Percentiles rank a stretch among this genome's conserved stretches.
Conservation (phyloP, 2,888 invertebrate genomes). For the Glaucopsyche alexis region DNA sequence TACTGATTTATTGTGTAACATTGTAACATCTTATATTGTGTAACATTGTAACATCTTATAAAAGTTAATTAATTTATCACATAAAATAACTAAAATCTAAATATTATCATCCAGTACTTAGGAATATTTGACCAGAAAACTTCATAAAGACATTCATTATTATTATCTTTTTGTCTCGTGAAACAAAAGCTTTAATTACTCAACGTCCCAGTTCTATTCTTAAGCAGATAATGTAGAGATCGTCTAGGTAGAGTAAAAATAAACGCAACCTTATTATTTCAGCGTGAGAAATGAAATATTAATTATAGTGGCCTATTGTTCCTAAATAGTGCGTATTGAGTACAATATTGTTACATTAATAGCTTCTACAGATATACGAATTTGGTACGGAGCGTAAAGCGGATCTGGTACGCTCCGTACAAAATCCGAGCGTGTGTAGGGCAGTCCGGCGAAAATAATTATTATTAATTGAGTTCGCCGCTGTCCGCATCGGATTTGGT, state of each 20-base stretch:
- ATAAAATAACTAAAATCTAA: too few species aligned
- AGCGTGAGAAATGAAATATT: slow-evolving; percentile 13
- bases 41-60: too few species aligned
- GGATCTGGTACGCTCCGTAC: too few species aligned
- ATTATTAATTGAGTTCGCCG: too few species aligned
- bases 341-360: background rate
- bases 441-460: too few species aligned
- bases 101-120: background rate
- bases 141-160: slow-evolving; percentile 2
- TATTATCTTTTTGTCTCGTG: background rate
- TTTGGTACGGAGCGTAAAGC: too few species aligned
- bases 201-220: slow-evolving; percentile 27
- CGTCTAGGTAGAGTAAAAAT: slow-evolving; percentile 17
- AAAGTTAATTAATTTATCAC: too few species aligned
- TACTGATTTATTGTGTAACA: too few species aligned
- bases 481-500: too few species aligned
- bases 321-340: background rate
- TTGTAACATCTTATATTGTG: too few species aligned
- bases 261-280: slow-evolving; percentile 18
- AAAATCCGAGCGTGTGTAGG: too few species aligned
- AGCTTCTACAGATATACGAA: too few species aligned
- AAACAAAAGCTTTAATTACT: slow-evolving; percentile 22
- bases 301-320: background rate
- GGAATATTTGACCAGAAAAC: slow-evolving; percentile 9
- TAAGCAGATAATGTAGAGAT: slow-evolving; percentile 23